These are phyloP conservation scores for Hydrochoerus hydrochaeris DNA, from an alignment of 2,113 vertebrate genomes.

Conservation along the genomic window DNA sequence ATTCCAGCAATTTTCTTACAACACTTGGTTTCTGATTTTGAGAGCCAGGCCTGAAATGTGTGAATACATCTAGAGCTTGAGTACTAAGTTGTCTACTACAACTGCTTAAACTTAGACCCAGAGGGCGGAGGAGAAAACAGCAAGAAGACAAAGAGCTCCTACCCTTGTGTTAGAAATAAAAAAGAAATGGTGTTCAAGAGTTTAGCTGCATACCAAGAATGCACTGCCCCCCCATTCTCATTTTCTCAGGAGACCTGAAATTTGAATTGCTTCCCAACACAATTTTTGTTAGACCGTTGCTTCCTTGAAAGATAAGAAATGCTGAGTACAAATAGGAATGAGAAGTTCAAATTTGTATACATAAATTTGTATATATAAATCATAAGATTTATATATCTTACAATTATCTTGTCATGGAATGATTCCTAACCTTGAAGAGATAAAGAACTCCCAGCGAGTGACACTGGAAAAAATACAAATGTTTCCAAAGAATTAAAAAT, in stretches of 20 bases:
- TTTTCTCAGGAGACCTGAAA: constrained; percentile 4
- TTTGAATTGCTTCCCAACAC: not conserved
- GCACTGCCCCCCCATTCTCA: not conserved
- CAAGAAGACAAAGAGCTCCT: not conserved
- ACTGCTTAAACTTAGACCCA: not conserved
- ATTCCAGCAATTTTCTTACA: not conserved
- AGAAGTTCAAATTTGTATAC: not conserved
- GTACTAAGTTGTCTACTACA: not conserved
- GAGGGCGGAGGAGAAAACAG: not conserved
- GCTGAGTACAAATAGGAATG: not conserved
- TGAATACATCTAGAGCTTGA: not conserved
- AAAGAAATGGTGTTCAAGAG: not conserved
- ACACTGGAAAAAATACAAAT: not conserved
- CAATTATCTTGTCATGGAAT: not conserved
- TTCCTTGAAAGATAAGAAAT: not conserved
- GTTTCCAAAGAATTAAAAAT: not conserved
- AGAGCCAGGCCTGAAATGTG: not conserved
- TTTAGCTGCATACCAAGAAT: not conserved
- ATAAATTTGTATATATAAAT: too few relatives aligned
- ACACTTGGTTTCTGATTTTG: not conserved
- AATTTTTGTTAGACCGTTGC: not conserved
- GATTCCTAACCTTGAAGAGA: not conserved
- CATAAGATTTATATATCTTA: not conserved
- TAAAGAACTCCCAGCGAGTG: not conserved
- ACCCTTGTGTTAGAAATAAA: not conserved